Conservation (phyloP, 2,797 vertebrate genomes). For the Acipenser transmontanus region DNA sequence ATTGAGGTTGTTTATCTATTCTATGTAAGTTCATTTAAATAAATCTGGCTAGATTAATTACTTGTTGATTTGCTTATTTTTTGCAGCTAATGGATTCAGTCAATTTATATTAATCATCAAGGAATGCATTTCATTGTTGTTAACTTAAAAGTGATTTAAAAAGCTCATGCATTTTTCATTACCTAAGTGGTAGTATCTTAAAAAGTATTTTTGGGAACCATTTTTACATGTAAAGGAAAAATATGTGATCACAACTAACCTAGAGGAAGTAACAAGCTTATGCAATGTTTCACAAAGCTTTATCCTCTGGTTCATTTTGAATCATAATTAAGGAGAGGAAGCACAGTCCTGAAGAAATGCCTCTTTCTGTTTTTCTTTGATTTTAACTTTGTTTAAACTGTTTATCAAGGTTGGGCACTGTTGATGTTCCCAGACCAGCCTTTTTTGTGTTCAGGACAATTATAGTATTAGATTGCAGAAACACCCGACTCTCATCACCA, state of each 20-base stretch:
- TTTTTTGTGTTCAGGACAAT: background rate
- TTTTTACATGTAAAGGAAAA: conserved; percentile 31
- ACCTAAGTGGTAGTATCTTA: conserved; percentile 35
- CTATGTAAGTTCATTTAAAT: no score
- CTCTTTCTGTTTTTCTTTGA: no score
- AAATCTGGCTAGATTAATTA: conserved; percentile 58
- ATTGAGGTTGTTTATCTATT: no score
- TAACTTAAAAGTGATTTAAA: conserved; percentile 43
- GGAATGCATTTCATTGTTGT: conserved; percentile 58
- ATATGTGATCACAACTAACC: no score
- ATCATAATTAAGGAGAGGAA: no score
- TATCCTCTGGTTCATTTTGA: no score
- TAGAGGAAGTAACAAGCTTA: no score
- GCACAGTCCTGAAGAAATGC: no score
- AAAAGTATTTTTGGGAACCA: conserved; percentile 33
- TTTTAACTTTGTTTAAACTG: no score
- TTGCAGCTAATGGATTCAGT: conserved; percentile 65
- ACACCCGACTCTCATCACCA: background rate
- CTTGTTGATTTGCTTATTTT: conserved; percentile 65
- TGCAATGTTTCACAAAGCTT: no score
- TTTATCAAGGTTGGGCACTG: background rate
- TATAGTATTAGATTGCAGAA: conserved; percentile 4
- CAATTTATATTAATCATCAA: conserved; percentile 67
- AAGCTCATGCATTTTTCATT: conserved; percentile 56
- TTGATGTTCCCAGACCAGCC: background rate